Conservation (phyloP, 1,140 invertebrate species). For the Nylanderia fulva region DNA sequence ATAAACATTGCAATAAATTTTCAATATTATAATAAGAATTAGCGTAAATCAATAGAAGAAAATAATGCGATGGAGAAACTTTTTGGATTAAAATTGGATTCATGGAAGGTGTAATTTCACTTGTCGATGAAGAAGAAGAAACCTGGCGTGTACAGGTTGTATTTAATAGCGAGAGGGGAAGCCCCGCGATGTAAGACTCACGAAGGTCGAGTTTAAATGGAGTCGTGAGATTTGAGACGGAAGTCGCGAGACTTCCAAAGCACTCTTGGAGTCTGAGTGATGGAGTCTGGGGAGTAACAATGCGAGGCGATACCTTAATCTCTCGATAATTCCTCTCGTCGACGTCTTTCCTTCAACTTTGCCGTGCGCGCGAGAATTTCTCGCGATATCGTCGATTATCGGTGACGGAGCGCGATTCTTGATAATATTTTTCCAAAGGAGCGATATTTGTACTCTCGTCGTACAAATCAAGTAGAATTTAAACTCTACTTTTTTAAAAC, state of each 20-base stretch:
- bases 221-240: slow-evolving; percentile 44
- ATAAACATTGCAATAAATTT: not conserved
- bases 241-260: slow-evolving; percentile 35
- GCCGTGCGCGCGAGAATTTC: slow-evolving; percentile 35
- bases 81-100: too few relatives aligned
- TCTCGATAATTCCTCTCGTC: slow-evolving; percentile 51
- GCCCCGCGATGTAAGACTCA: slow-evolving; percentile 20
- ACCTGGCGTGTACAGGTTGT: slow-evolving; percentile 38
- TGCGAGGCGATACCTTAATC: slow-evolving; percentile 57
- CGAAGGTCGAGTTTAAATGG: slow-evolving; percentile 49
- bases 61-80: too few relatives aligned
- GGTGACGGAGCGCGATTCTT: too few relatives aligned
- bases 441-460: not conserved
- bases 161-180: slow-evolving; percentile 46
- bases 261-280: slow-evolving; percentile 57
- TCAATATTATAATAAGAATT: not conserved
- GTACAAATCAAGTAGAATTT: not conserved
- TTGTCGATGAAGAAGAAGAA: slow-evolving; percentile 25
- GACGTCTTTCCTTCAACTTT: slow-evolving; percentile 46
- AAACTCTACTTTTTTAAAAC: too few relatives aligned
- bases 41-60: not conserved
- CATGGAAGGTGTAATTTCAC: too few relatives aligned
- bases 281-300: slow-evolving; percentile 53
- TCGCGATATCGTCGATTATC: slow-evolving; percentile 5
- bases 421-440: not conserved